Conservation (phyloP, 2,113 vertebrate genomes). For the Notarius lentiginosus region DNA sequence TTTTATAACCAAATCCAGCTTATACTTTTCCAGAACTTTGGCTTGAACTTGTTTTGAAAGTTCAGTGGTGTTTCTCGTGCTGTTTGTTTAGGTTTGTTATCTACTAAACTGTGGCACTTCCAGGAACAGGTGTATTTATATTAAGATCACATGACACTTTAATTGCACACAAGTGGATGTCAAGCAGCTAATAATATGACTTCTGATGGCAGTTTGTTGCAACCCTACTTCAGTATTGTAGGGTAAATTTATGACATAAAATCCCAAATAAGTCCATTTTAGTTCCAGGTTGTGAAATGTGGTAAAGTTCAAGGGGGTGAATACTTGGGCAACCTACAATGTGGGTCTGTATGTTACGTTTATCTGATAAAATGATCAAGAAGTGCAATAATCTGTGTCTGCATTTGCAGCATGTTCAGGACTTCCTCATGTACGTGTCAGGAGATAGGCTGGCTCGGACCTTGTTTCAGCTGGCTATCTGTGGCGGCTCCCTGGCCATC, state of each 20-base stretch:
- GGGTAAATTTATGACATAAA: not conserved
- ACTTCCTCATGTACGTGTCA: constrained; percentile 67
- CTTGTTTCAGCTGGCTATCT: constrained; percentile 77
- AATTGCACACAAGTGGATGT: not conserved
- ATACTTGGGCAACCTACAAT: not conserved
- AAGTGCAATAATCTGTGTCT: not conserved
- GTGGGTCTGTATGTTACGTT: not conserved
- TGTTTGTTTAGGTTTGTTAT: not conserved
- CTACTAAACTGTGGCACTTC: not conserved
- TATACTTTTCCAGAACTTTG: not conserved
- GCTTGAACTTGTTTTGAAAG: not conserved
- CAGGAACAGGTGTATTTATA: not conserved
- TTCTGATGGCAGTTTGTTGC: not conserved
- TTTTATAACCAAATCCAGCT: not conserved
- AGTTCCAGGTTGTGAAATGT: not conserved
- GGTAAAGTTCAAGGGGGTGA: not conserved
- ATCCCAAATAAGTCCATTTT: not conserved
- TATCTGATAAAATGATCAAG: not conserved
- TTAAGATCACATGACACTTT: not conserved
- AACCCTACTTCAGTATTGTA: not conserved
- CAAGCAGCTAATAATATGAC: not conserved
- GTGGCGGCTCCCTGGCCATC: constrained; percentile 70
- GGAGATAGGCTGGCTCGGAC: constrained; percentile 63
- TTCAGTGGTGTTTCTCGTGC: not conserved
- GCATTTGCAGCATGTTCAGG: constrained; percentile 63